Base-by-base conservation (phyloP, 2,888 invertebrate genomes). In the Ormyrus thymus region DNA sequence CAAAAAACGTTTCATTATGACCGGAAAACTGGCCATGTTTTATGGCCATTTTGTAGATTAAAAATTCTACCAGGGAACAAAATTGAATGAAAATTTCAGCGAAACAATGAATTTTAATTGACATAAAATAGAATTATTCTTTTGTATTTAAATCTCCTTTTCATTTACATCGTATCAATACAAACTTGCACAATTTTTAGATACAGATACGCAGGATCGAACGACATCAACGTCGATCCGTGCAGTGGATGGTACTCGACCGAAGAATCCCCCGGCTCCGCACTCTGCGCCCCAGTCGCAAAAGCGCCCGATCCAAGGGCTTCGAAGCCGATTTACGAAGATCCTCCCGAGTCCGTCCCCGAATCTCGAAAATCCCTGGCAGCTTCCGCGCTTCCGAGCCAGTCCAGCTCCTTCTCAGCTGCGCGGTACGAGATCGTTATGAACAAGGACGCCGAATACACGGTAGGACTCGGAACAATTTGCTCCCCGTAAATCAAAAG, bases 401-500 rank as follows among this genome's bases (percentile, higher is more conserved):
- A 75, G 15, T 58, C 80, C 10, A 70, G 68, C 1, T 80, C 80
- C n/a, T 80, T 62, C 65, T 51, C 51, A 6, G 15, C 73, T 7
- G 46, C 59, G 0, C 48, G 71, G 10, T 65, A 75, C 1, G 71
- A 80, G 29, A 48, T 78, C 1, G 7, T 46, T 6, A 48, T 29
- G 29, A 29, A 74, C 13, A 66, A 75, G 46, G 71, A 71, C 3
- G 53, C 61, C 0, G 77, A 80, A 45, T 71, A 65, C 13, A 15
- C 66, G 80, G 80, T 80, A 75, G 3, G 66, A n/a, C n/a, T n/a
- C n/a, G n/a, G 29, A 29, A 29, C 29, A 29, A 29, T 29, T 29
- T 29, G 4, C 29, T 29, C 29, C 29, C 29, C 4, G 4, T 29
- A 29, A 29, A 29, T 29, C 29, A 29, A 29, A 29, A 29, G 4